Conservation (phyloP, 2,888 invertebrate genomes). For the Lycophotia porphyrea region DNA sequence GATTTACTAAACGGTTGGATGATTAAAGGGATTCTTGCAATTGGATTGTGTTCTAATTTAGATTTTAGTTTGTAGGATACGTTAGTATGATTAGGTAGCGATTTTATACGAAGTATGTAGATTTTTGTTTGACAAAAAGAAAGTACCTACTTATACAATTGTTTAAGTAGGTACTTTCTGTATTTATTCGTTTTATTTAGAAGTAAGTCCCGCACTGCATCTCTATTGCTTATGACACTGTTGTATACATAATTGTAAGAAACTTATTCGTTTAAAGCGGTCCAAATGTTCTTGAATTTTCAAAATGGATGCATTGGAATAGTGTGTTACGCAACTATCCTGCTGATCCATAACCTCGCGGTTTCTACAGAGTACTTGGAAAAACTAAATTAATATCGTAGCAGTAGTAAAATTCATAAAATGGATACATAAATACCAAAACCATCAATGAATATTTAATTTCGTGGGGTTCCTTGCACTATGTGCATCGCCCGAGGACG, state of each 20-base stretch:
- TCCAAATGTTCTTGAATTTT: not conserved
- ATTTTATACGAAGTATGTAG: not conserved
- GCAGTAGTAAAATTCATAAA: not conserved
- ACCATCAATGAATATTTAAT: slow-evolving; percentile 16
- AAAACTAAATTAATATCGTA: not conserved
- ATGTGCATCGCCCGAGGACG: not conserved
- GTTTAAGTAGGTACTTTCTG: not conserved
- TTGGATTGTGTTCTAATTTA: slow-evolving; percentile 34
- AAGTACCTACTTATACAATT: no score
- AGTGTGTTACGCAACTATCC: not conserved
- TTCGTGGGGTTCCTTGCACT: not conserved
- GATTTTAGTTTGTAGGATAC: not conserved
- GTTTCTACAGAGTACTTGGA: not conserved
- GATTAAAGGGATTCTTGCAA: slow-evolving; percentile 39
- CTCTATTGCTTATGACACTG: not conserved
- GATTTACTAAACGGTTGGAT: slow-evolving; percentile 51
- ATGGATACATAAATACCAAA: not conserved
- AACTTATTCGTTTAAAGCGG: not conserved
- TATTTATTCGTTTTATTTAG: not conserved
- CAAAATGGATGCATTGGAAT: no score
- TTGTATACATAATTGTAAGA: not conserved
- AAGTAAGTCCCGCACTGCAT: no score
- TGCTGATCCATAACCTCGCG: not conserved
- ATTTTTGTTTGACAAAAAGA: no score
- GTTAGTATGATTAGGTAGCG: not conserved